Base-by-base conservation (phyloP, 2,888 invertebrate genomes). In the Lomographa bimaculata region DNA sequence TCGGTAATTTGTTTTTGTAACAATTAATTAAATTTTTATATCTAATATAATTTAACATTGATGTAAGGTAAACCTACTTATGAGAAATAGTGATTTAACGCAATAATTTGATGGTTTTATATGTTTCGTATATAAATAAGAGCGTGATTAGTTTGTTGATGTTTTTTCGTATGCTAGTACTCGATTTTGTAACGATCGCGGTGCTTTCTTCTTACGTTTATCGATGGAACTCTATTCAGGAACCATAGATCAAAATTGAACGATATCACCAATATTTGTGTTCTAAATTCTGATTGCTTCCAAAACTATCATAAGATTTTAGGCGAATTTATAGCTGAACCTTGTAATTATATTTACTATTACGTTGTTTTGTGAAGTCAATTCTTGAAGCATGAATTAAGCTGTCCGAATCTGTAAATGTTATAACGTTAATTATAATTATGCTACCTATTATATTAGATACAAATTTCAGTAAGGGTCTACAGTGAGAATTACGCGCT, bases 1-100 rank as follows among this genome's bases (percentile, higher is more conserved):
- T 69, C 12, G 60, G 66, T 70, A 69, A 35, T 41, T 71, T 61
- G 64, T 79, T 81, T 79, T 79, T 79, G 78, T 81, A 72, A 65
- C 49, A 64, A 67, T 67, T 72, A 60, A 73, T 77, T 67, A 66
- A 65, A 53, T 59, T 65, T 64, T 64, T 66, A 68, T 51, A 59
- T 60, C 59, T 44, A 21, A 46, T 46, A 30, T 41, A 39, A 76
- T 73, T 79, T 80, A 79, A 79, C 73, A 67, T 70, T 73, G 66
- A 64, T 66, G 47, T 67, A 66, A 64, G 57, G 7, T 16, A 19
- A 58, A 59, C 7, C 32, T 57, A 54, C 55, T 66, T 68, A 55
- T 56, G 60, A 61, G 52, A 50, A 57, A 64, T 59, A 63, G 59
- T 70, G 64, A 65, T 65, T 66, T 60, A 63, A 76, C 66, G 78